Evolutionary conservation across 2,888 invertebrate genomes (phyloP).

Genomic region (Ormyrus pomaceus): DNA sequence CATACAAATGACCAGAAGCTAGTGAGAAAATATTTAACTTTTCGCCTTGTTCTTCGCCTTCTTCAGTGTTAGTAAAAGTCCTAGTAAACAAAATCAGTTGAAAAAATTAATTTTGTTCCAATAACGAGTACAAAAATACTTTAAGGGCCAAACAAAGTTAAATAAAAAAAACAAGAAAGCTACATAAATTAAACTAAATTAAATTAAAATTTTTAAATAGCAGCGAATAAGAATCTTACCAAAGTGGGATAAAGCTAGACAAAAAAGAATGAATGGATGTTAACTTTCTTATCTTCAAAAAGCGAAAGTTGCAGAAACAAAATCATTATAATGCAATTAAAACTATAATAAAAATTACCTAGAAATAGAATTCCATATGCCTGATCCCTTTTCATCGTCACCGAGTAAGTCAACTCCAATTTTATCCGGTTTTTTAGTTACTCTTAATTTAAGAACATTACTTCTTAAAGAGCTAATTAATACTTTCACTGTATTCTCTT

Average conservation of each 20-base stretch:
- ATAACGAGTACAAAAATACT: background rate
- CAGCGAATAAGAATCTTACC: conserved; percentile 68
- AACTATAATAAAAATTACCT: conserved; percentile 78
- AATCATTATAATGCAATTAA: conserved; percentile 11
- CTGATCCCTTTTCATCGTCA: conserved; percentile 84
- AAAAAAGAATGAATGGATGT: conserved; percentile 63
- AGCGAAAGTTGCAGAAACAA: conserved; percentile 14
- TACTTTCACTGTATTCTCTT: conserved; percentile 80
- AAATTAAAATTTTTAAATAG: conserved; percentile 49
- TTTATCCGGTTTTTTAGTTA: conserved; percentile 94
- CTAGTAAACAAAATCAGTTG: conserved; percentile 59
- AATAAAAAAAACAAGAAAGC: conserved; percentile 46
- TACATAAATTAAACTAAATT: conserved; percentile 9
- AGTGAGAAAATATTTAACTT: conserved; percentile 98
- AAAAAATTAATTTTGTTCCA: too few relatives aligned
- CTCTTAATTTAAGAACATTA: conserved; percentile 93
- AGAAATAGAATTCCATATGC: conserved; percentile 96
- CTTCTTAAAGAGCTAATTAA: conserved; percentile 90
- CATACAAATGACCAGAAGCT: conserved; percentile 98
- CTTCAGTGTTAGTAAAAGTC: conserved; percentile 74
- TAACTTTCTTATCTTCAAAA: conserved; percentile 48
- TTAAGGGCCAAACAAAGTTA: conserved; percentile 41
- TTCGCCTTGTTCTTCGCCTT: conserved; percentile 83
- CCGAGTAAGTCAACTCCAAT: conserved; percentile 90
- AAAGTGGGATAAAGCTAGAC: conserved; percentile 73